Percentiles rank a stretch among this genome's conserved stretches.
phyloP scores from a whole-genome alignment of 2,113 vertebrate species.

The Otis tarda region DNA sequence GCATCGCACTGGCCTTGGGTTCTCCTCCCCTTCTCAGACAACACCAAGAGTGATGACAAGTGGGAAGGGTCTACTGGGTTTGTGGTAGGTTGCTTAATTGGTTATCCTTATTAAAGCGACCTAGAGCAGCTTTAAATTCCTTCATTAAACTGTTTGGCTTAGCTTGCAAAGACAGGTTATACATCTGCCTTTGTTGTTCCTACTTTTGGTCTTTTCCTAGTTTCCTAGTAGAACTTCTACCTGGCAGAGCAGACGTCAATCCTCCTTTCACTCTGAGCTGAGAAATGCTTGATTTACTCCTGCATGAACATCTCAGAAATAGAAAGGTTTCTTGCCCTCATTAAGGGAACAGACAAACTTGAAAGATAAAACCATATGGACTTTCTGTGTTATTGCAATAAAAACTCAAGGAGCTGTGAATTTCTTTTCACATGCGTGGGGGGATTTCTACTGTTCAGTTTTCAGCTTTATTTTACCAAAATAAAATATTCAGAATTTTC shows the following conservation, averaged over 20 bases:
- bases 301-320: neutral
- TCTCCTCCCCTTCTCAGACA: neutral
- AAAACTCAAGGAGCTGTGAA: neutral
- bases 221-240: neutral
- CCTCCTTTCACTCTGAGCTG: neutral
- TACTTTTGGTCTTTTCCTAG: neutral
- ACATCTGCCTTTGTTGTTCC: neutral
- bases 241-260: neutral
- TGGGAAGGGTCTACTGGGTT: neutral
- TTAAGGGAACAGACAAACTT: neutral
- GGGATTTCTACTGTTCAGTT: slow-evolving; percentile 24
- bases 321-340: neutral
- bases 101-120: neutral
- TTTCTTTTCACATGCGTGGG: neutral
- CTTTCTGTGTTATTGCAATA: neutral
- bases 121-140: neutral
- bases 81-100: neutral
- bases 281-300: neutral
- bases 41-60: neutral
- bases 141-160: neutral
- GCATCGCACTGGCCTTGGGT: neutral
- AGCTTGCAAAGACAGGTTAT: neutral
- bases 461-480: neutral
- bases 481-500: neutral
- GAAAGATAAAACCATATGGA: slow-evolving; percentile 18